Evolutionary conservation across 1,140 invertebrate species (phyloP).

Genomic region (Pseudachorutes palmiensis): DNA sequence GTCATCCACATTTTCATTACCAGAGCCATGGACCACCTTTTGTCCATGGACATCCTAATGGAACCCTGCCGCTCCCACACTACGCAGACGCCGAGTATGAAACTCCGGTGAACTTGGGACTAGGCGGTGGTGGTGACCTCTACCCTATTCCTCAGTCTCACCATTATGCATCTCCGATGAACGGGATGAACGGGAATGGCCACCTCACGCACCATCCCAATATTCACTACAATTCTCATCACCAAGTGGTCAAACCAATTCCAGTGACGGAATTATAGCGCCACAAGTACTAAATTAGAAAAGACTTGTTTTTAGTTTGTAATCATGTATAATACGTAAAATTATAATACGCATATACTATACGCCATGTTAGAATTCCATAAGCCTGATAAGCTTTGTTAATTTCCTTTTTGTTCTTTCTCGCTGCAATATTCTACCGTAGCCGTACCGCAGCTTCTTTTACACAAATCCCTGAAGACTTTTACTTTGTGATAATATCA

Average conservation of each 20-base stretch:
- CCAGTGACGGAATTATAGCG: conserved; percentile 85
- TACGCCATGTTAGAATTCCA: too few species aligned
- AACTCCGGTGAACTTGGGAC: not conserved
- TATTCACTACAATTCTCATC: conserved; percentile 42
- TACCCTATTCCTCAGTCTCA: conserved; percentile 28
- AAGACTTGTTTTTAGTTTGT: not conserved
- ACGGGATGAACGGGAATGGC: too few species aligned
- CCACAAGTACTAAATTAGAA: not conserved
- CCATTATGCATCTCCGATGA: conserved; percentile 15
- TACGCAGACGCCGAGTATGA: conserved; percentile 1
- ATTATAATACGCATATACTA: too few species aligned
- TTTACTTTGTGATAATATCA: too few species aligned
- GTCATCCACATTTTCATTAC: not conserved
- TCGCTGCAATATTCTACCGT: too few species aligned
- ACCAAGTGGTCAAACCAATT: conserved; percentile 59
- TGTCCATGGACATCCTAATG: conserved; percentile 1
- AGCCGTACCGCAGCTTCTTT: too few species aligned
- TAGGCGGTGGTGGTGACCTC: not conserved
- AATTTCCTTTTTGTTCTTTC: too few species aligned
- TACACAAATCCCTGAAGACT: too few species aligned
- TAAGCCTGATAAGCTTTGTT: too few species aligned
- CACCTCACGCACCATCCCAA: conserved; percentile 37
- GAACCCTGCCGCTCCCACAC: not conserved
- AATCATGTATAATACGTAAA: too few species aligned
- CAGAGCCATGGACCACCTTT: not conserved